Evolutionary conservation across 2,113 vertebrate genomes (phyloP).

Genomic region (Tachycineta bicolor): DNA sequence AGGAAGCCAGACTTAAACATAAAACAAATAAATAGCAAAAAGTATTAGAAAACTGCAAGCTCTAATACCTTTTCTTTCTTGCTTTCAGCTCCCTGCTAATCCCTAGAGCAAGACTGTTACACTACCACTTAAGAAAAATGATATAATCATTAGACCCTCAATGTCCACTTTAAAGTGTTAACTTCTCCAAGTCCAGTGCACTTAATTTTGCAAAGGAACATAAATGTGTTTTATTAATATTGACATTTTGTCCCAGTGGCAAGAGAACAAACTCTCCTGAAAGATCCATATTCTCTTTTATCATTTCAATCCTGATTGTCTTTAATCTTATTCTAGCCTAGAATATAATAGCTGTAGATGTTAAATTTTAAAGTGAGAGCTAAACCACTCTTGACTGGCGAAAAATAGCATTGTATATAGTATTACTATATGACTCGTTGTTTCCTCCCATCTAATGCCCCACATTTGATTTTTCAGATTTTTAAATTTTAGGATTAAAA

Average conservation of each 20-base stretch:
- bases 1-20: conserved; percentile 17
- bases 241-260: neutral
- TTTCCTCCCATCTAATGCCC: neutral
- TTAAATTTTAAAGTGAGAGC: neutral
- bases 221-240: neutral
- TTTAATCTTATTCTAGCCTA: neutral
- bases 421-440: neutral
- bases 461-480: neutral
- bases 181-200: neutral
- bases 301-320: neutral
- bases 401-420: neutral
- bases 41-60: neutral
- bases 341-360: neutral
- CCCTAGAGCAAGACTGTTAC: neutral
- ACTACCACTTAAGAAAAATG: neutral
- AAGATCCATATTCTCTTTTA: neutral
- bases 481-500: neutral
- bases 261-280: neutral
- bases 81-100: neutral
- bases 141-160: neutral
- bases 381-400: neutral
- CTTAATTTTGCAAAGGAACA: neutral
- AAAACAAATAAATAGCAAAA: conserved; percentile 29
- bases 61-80: neutral
- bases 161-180: neutral